phyloP scores from a whole-genome alignment of 2,888 invertebrate genomes.

The Meiosimyza decipiens region DNA sequence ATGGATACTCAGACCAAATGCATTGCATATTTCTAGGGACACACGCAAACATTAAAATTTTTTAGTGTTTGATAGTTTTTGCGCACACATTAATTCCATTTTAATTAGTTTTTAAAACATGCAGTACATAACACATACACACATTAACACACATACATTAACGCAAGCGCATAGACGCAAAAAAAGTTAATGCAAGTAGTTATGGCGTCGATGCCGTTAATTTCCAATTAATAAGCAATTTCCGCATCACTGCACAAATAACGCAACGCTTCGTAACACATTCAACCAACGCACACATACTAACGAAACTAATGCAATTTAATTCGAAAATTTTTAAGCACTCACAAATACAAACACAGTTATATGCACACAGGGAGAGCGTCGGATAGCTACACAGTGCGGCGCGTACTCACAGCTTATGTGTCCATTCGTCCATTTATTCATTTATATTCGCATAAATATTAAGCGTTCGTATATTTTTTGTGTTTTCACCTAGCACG shows the following conservation, averaged over 20 bases:
- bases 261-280: conserved; percentile 21
- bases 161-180: background rate
- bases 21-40: too few relatives aligned
- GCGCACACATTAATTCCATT: background rate
- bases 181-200: background rate
- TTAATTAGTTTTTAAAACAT: background rate
- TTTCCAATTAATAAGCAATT: conserved; percentile 24
- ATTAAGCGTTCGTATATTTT: conserved; percentile 1
- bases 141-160: background rate
- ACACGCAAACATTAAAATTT: too few relatives aligned
- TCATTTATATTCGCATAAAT: background rate
- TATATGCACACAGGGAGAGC: background rate
- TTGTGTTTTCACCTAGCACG: too few relatives aligned
- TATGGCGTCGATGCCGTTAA: background rate
- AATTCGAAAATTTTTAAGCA: conserved; percentile 5
- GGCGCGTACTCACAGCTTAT: background rate
- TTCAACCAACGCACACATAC: conserved; percentile 44
- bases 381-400: too few relatives aligned
- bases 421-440: conserved; percentile 13
- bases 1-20: too few relatives aligned
- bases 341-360: background rate
- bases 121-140: conserved; percentile 7
- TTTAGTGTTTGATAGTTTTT: background rate
- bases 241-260: conserved; percentile 24
- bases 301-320: conserved; percentile 10